Base-by-base conservation (phyloP, 2,888 invertebrate species). In the Cataglyphis livida region DNA sequence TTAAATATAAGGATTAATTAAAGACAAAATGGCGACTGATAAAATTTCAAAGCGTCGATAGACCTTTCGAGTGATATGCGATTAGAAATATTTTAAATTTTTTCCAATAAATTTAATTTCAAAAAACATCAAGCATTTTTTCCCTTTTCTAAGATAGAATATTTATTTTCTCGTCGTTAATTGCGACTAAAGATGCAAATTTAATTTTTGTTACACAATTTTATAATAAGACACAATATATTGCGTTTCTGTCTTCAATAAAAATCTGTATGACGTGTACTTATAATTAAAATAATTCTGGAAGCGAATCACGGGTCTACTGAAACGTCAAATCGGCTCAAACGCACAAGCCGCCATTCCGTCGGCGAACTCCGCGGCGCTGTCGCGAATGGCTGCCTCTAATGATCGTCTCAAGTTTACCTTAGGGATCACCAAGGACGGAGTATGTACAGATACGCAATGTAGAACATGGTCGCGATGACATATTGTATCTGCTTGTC, bases 281-380 rank as follows among this genome's bases (percentile, higher is more conserved):
- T 78, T 3, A 9, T 38, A 28, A 28, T 28, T 28, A 38, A 59
- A 68, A 71, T 70, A 35, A 76, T 41, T 57, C 5, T 57, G 3
- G n/a, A 12, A 68, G 32, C 32, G 12, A 54, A 64, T 15, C 10
- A 12, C n/a, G 32, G 5, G 12, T 76, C 15, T n/a, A 21, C 32
- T 15, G 21, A 38, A n/a, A 32, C n/a, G 54, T 68, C 54, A 21
- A 68, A 28, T 35, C 28, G 82, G 48, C 59, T 35, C 21, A 21
- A 21, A 21, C 21, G 44, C 61, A 51, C 41, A 83, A 83, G 32
- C 83, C 83, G 82, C 83, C 83, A 83, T 83, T 83, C 82, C 83
- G 83, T 83, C 83, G 83, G 83, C 71, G 48, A 66, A 48, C 62
- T 51, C 21, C 12, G 41, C 18, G 25, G n/a, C 35, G 15, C 18